Percentiles rank a stretch among this genome's conserved stretches.
These are phyloP conservation scores for Pagetopsis macropterus DNA, from an alignment of 2,797 vertebrate species.

Conservation along the genomic window DNA sequence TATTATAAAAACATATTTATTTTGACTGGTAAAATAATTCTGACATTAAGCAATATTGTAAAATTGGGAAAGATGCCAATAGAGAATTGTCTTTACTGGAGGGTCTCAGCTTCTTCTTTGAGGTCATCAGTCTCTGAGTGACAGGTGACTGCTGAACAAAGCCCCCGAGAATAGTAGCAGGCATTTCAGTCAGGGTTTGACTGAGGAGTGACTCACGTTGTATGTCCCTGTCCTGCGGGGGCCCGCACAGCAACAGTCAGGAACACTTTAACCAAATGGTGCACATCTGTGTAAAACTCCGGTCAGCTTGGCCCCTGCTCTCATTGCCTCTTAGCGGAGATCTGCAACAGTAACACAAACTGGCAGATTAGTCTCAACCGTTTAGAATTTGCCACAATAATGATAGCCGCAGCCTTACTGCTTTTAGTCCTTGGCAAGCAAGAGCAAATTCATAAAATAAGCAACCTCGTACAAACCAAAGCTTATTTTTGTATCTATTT, in stretches of 20 bases:
- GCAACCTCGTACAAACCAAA: conserved; percentile 25
- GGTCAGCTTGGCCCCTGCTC: conserved; percentile 55
- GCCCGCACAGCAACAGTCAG: conserved; percentile 60
- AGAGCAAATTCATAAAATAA: conserved; percentile 35
- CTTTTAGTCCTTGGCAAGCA: conserved; percentile 40
- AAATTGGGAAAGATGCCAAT: neutral
- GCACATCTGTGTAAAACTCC: conserved; percentile 49
- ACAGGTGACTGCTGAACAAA: conserved; percentile 50
- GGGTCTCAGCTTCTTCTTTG: conserved; percentile 13
- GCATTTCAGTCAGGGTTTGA: conserved; percentile 50
- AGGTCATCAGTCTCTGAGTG: conserved; percentile 45
- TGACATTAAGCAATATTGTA: neutral
- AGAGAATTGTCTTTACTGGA: conserved; percentile 9
- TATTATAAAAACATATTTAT: neutral
- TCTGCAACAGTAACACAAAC: conserved; percentile 64
- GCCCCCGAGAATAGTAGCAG: conserved; percentile 54
- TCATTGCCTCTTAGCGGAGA: conserved; percentile 58
- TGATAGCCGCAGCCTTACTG: conserved; percentile 40
- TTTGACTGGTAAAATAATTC: neutral
- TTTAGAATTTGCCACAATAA: conserved; percentile 73
- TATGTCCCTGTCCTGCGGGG: conserved; percentile 64
- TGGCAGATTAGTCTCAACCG: conserved; percentile 77
- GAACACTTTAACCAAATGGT: conserved; percentile 60
- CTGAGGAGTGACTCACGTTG: conserved; percentile 66
- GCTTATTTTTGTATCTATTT: conserved; percentile 14